phyloP scores from a whole-genome alignment of 2,113 vertebrate genomes.

The Osmerus eperlanus region DNA sequence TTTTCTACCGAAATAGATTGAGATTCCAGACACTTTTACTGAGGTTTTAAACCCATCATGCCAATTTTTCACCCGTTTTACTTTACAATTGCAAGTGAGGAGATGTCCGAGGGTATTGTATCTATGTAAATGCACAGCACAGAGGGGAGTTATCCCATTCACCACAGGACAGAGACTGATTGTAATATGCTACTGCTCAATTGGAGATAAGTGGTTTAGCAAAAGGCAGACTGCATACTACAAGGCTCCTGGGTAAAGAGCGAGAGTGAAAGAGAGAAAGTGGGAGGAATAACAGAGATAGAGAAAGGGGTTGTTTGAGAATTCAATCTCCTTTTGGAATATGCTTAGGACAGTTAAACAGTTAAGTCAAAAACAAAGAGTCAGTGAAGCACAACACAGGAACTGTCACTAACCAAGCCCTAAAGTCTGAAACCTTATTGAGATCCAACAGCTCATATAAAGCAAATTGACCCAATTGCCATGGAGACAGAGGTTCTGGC shows the following conservation, averaged over 20 bases:
- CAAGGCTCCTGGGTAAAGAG: not conserved
- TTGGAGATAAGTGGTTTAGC: constrained; percentile 5
- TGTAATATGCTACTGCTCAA: not conserved
- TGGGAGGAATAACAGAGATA: not conserved
- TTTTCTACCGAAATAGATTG: no score
- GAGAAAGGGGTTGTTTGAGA: not conserved
- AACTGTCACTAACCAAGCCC: no score
- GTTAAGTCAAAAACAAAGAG: not conserved
- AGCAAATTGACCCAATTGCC: no score
- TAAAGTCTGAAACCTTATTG: not conserved
- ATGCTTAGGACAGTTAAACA: constrained; percentile 14
- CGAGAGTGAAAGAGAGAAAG: not conserved
- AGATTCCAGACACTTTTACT: no score
- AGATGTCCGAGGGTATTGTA: not conserved
- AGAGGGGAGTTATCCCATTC: not conserved
- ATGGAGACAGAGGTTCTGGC: no score
- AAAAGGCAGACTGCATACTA: not conserved
- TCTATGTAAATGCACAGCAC: not conserved
- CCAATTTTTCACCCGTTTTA: no score
- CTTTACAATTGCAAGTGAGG: no score
- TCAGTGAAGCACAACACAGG: no score
- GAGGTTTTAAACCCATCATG: no score
- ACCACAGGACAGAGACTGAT: not conserved
- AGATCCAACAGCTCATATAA: no score
- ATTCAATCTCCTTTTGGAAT: constrained; percentile 28